Percentiles rank a stretch among this genome's conserved stretches.
phyloP scores from a whole-genome alignment of 2,113 vertebrate genomes.

The Colinus virginianus region DNA sequence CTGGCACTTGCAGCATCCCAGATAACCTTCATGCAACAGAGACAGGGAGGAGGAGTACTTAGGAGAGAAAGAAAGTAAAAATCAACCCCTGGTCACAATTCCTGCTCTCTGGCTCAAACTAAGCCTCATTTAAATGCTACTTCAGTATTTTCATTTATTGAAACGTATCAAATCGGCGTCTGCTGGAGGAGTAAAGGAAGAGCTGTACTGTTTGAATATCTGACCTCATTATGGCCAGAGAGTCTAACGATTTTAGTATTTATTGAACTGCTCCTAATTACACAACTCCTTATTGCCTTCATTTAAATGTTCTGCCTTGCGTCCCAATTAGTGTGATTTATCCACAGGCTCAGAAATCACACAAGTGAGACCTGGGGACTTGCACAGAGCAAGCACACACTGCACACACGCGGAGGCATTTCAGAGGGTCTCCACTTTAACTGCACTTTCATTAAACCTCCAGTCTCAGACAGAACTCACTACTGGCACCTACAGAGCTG shows the following conservation, averaged over 20 bases:
- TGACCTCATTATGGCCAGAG: neutral
- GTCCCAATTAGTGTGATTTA: neutral
- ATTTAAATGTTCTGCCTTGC: neutral
- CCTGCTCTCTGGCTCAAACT: neutral
- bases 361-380: neutral
- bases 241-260: neutral
- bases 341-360: neutral
- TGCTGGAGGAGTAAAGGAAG: neutral
- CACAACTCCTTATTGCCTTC: neutral
- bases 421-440: neutral
- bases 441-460: neutral
- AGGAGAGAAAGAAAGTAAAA: neutral
- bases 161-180: neutral
- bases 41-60: neutral
- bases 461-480: rapidly evolving
- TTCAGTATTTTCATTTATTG: neutral
- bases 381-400: neutral
- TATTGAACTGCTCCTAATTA: neutral
- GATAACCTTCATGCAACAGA: neutral
- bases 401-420: neutral
- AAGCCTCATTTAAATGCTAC: neutral
- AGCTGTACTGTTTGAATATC: neutral
- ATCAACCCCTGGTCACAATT: neutral
- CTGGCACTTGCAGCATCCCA: neutral
- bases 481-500: neutral